These are phyloP conservation scores for Sinopyrophorus schimmeli DNA, from an alignment of 2,888 invertebrate species.

Conservation along the genomic window DNA sequence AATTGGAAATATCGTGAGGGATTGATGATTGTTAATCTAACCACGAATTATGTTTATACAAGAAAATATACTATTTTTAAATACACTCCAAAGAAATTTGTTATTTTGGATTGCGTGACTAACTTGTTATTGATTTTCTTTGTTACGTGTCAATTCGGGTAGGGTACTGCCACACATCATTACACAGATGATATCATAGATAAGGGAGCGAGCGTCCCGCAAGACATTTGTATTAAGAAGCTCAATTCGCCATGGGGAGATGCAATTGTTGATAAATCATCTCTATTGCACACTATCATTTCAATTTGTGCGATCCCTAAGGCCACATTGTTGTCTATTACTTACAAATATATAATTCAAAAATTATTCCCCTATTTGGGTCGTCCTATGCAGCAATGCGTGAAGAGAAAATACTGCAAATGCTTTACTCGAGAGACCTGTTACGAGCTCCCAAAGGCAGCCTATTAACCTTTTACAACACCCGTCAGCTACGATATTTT, in stretches of 20 bases:
- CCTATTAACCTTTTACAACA: conserved; percentile 49
- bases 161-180: conserved; percentile 33
- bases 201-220: conserved; percentile 30
- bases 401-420: conserved; percentile 40
- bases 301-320: conserved; percentile 27
- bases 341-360: conserved; percentile 33
- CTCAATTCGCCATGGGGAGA: conserved; percentile 27
- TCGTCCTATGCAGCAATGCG: conserved; percentile 39
- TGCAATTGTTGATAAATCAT: conserved; percentile 31
- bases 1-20: conserved; percentile 32
- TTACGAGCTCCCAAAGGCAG: conserved; percentile 45
- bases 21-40: conserved; percentile 30
- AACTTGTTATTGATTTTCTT: conserved; percentile 33
- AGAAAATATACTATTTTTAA: conserved; percentile 16
- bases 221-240: conserved; percentile 28
- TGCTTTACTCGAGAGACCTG: conserved; percentile 43
- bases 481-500: conserved; percentile 46
- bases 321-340: too few relatives aligned
- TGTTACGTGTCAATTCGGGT: conserved; percentile 34
- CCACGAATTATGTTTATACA: conserved; percentile 28
- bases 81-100: conserved; percentile 20
- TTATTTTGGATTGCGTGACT: conserved; percentile 26
- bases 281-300: conserved; percentile 20
- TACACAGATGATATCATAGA: conserved; percentile 34
- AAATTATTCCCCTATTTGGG: conserved; percentile 35